Base-by-base conservation (phyloP, 1,140 invertebrate species). In the Zaprionus tsacasi region DNA sequence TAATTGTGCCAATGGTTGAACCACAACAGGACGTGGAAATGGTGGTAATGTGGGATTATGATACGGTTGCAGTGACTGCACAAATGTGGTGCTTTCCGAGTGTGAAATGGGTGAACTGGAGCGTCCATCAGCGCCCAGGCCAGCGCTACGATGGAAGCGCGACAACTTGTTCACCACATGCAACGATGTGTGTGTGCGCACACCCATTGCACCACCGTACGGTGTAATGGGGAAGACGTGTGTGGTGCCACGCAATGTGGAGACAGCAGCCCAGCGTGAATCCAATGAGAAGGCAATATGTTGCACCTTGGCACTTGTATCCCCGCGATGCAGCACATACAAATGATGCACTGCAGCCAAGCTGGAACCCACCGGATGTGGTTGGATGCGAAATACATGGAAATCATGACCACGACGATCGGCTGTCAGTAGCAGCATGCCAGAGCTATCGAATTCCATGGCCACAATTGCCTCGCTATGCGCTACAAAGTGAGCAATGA, bases 171-270 rank as follows among this genome's bases (percentile, higher is more conserved):
- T 99, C 13, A 99, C 98, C 76, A 99, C 98, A 92, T 98, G 96
- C 61, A 96, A 95, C 36, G 96, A 96, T 40, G 97, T 96, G 93
- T 99, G 99, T 8, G 99, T 99, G 70, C 99, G 94, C 30, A 98
- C 95, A 65, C 96, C 97, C 55, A 98, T 95, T 60, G 96, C 94
- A 70, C 98, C 99, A 73, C 99, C 99, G 92, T 99, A 99, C n/a
- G 98, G 97, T 25, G 97, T 98, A 10, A 99, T 96, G 1, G 99
- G 98, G 94, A 99, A 99, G 52, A 99, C 96, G 92, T 99, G 99
- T 15, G 98, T 99, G 2, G 99, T 99, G 66, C 98, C 99, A 72
- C 99, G 95, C 76, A 99, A 94, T 6, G 99, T 99, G 27, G 97
- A 98, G 1, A 99, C 96, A 13, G 98, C 97, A 10, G 98, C 96